These are phyloP conservation scores for Drosophila takahashii DNA, from an alignment of 1,140 invertebrate genomes.

Conservation along the genomic window DNA sequence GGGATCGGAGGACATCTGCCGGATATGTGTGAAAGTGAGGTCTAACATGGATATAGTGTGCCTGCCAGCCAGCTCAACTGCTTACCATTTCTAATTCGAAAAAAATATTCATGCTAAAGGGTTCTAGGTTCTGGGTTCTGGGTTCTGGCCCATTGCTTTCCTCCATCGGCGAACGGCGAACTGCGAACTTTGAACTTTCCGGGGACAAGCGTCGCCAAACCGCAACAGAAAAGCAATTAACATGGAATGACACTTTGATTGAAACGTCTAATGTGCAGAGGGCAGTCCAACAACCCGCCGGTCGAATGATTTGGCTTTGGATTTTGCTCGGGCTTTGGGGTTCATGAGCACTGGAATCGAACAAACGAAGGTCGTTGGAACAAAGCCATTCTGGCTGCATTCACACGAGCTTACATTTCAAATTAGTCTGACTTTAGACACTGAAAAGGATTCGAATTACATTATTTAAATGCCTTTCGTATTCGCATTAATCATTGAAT, in stretches of 20 bases:
- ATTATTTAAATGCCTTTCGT: too few relatives aligned
- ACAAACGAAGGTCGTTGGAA: neutral
- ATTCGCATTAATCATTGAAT: too few relatives aligned
- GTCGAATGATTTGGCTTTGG: constrained; percentile 15
- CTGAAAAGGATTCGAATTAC: neutral
- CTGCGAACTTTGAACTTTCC: constrained; percentile 49
- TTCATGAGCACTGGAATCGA: constrained; percentile 11
- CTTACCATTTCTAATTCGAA: constrained; percentile 23
- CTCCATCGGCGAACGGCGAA: constrained; percentile 23
- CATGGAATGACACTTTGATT: constrained; percentile 59
- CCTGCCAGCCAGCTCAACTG: constrained; percentile 16
- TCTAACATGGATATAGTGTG: constrained; percentile 48
- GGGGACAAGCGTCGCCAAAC: constrained; percentile 32
- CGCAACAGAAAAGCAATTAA: constrained; percentile 59
- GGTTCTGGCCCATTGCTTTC: neutral
- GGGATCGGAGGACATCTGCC: constrained; percentile 42
- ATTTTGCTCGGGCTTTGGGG: neutral
- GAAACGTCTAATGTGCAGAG: constrained; percentile 51
- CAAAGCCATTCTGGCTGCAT: constrained; percentile 5
- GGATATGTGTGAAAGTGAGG: constrained; percentile 49
- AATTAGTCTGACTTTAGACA: neutral
- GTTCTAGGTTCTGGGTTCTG: constrained; percentile 27
- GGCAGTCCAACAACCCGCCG: constrained; percentile 43
- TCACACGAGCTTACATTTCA: neutral
- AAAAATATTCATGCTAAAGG: constrained; percentile 34